Percentiles rank a stretch among this genome's conserved stretches.
phyloP scores from a whole-genome alignment of 2,888 invertebrate genomes.

The Catocala nupta region DNA sequence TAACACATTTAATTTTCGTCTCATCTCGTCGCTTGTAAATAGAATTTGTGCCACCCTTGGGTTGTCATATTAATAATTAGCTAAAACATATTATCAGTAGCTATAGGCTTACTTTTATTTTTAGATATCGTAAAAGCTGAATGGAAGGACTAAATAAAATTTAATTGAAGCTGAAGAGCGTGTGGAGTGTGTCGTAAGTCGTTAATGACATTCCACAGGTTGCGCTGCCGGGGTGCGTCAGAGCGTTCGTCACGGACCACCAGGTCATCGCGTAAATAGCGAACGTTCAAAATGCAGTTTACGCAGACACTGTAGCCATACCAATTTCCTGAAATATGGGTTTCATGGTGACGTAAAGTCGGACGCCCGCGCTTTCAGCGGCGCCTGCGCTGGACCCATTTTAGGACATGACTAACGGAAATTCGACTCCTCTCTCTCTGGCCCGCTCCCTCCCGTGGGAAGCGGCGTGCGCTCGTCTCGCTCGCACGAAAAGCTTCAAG shows the following conservation, averaged over 20 bases:
- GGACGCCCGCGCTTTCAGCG: conserved; percentile 87
- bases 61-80: neutral
- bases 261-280: conserved; percentile 63
- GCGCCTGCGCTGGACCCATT: conserved; percentile 89
- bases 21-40: neutral
- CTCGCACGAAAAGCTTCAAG: conserved; percentile 86
- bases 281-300: conserved; percentile 70
- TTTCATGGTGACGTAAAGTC: conserved; percentile 84
- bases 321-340: conserved; percentile 85
- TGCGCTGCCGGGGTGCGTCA: conserved; percentile 77
- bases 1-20: neutral
- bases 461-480: conserved; percentile 74
- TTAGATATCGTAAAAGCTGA: conserved; percentile 21
- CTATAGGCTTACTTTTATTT: conserved; percentile 21
- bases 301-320: conserved; percentile 67
- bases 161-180: conserved; percentile 63
- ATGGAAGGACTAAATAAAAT: conserved; percentile 50
- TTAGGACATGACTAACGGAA: conserved; percentile 91
- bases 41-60: too few species aligned
- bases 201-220: conserved; percentile 82
- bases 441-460: conserved; percentile 83
- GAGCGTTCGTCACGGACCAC: conserved; percentile 73
- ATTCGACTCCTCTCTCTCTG: conserved; percentile 88
- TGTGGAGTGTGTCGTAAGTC: conserved; percentile 71
- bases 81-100: neutral